A percentile compares a stretch with the other conserved stretches of the same genome.
These are phyloP conservation scores for Tetranychus truncatus DNA, from an alignment of 2,888 invertebrate species.

Conservation along the genomic window DNA sequence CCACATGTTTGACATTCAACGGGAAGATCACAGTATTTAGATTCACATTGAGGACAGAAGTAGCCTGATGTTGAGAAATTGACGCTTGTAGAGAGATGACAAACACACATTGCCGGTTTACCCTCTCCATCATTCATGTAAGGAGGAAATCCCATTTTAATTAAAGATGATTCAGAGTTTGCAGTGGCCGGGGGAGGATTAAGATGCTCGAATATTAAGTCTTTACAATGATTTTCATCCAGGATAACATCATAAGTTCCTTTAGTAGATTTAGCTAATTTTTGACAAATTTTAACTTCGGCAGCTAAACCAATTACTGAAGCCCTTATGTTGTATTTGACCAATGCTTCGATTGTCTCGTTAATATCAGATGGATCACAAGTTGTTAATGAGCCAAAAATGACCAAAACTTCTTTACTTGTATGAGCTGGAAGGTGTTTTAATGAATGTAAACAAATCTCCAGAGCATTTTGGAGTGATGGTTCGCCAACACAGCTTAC, in stretches of 20 bases:
- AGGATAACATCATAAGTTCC: conserved; percentile 60
- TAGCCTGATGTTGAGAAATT: conserved; percentile 24
- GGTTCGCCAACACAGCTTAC: conserved; percentile 68
- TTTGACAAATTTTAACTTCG: conserved; percentile 75
- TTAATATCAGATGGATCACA: conserved; percentile 89
- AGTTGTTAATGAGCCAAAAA: conserved; percentile 83
- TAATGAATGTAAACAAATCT: conserved; percentile 46
- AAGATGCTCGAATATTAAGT: conserved; percentile 37
- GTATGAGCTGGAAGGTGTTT: conserved; percentile 74
- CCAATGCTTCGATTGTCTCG: conserved; percentile 56
- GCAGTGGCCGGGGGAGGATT: conserved; percentile 38
- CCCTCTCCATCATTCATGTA: conserved; percentile 43
- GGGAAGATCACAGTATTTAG: conserved; percentile 93
- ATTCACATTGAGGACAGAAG: conserved; percentile 58
- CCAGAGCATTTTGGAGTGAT: conserved; percentile 83
- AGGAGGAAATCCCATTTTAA: conserved; percentile 94
- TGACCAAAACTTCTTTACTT: conserved; percentile 72
- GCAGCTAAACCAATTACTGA: conserved; percentile 89
- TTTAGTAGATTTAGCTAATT: conserved; percentile 60
- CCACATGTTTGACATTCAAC: conserved; percentile 87
- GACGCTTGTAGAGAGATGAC: conserved; percentile 35
- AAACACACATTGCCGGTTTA: conserved; percentile 72
- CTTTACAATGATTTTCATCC: conserved; percentile 53
- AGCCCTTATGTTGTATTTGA: conserved; percentile 63
- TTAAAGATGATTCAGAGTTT: conserved; percentile 51